These are phyloP conservation scores for Ectropis grisescens DNA, from an alignment of 1,140 invertebrate species.

Conservation along the genomic window DNA sequence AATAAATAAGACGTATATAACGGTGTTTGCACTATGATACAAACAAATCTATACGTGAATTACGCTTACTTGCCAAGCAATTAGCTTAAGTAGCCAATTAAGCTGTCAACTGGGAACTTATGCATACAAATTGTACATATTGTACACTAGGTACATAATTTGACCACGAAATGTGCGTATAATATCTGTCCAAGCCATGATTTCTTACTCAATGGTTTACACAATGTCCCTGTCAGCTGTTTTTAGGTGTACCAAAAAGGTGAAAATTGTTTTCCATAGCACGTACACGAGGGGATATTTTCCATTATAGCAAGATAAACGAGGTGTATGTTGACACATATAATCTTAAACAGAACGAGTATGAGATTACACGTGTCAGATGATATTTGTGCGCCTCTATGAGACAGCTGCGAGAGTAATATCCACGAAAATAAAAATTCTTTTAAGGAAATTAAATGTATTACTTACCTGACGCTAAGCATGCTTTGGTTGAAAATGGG, in stretches of 20 bases:
- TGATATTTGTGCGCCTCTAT: constrained; percentile 9
- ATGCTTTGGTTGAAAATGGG: not conserved
- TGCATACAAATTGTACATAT: not conserved
- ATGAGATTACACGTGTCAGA: constrained; percentile 35
- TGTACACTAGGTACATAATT: too few relatives aligned
- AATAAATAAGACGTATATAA: too few relatives aligned
- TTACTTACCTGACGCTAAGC: too few relatives aligned
- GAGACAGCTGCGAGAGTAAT: not conserved
- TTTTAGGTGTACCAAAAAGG: constrained; percentile 3
- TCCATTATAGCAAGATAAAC: constrained; percentile 30
- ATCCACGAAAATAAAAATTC: not conserved
- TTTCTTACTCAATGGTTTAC: too few relatives aligned
- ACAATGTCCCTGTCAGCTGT: too few relatives aligned
- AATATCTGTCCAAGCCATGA: too few relatives aligned
- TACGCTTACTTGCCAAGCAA: too few relatives aligned
- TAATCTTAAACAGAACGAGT: constrained; percentile 39
- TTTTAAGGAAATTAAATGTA: not conserved
- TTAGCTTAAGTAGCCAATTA: too few relatives aligned
- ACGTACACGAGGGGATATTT: constrained; percentile 10
- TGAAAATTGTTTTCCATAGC: constrained; percentile 13
- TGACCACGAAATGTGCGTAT: too few relatives aligned
- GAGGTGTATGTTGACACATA: constrained; percentile 30
- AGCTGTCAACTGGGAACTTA: too few relatives aligned
- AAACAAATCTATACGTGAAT: too few relatives aligned
- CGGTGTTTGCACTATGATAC: too few relatives aligned